Evolutionary conservation across 2,797 vertebrate species (phyloP).

Genomic region (Lepilemur ruficaudatus): DNA sequence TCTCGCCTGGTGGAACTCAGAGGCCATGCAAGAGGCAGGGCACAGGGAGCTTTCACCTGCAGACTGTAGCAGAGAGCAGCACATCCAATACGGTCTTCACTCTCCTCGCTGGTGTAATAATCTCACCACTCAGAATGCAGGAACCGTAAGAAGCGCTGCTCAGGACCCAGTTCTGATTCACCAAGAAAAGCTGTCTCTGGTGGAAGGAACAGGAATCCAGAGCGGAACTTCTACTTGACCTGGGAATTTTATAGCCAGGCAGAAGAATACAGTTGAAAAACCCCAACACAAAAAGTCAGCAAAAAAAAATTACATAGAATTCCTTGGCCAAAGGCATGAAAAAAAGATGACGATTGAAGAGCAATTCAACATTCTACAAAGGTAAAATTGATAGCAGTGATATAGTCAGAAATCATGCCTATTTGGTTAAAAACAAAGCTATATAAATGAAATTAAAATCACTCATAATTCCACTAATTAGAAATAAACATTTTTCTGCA

Average conservation of each 20-base stretch:
- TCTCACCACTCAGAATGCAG: neutral
- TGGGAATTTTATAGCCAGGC: neutral
- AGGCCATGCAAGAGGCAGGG: neutral
- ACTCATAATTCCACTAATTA: neutral
- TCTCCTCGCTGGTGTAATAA: neutral
- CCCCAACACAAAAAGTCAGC: neutral
- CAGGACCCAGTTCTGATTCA: neutral
- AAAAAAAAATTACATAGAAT: neutral
- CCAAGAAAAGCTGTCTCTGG: neutral
- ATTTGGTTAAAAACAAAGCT: neutral
- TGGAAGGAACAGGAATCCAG: too few relatives aligned
- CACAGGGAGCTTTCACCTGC: too few relatives aligned
- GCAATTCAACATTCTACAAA: neutral
- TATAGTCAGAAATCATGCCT: neutral
- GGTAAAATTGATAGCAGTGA: neutral
- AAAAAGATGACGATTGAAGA: neutral
- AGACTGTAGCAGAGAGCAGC: neutral
- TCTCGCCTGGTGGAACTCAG: neutral
- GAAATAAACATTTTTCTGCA: neutral
- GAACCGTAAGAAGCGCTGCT: neutral
- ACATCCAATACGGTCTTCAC: fast-evolving
- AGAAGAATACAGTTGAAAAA: neutral
- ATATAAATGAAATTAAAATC: conserved; percentile 30
- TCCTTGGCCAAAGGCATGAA: neutral
- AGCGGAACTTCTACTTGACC: neutral